These are phyloP conservation scores for Lampris incognitus DNA, from an alignment of 2,113 vertebrate genomes.

Conservation along the genomic window DNA sequence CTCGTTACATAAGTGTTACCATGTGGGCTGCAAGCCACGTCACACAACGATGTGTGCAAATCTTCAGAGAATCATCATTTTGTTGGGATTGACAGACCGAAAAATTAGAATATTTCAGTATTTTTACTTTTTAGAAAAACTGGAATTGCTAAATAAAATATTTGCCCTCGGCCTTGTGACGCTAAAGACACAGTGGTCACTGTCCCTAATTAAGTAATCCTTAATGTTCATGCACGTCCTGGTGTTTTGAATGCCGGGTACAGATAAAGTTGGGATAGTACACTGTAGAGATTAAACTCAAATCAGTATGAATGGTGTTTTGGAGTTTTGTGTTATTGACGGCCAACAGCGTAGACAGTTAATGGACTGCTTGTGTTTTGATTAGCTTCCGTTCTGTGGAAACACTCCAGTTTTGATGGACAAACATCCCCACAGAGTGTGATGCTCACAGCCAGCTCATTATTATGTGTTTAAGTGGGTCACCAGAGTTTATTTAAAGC, in stretches of 20 bases:
- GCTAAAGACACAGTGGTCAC: background rate
- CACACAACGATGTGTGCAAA: conserved; percentile 41
- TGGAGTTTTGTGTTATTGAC: no score
- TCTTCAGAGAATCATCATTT: background rate
- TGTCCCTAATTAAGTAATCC: background rate
- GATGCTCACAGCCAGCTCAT: background rate
- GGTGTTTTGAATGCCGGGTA: no score
- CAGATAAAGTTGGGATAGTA: no score
- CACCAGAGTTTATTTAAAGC: background rate
- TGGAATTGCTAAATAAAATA: background rate
- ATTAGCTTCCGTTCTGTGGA: background rate
- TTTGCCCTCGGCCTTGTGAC: background rate
- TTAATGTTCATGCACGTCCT: background rate
- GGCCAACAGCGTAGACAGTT: background rate
- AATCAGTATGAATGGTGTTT: no score
- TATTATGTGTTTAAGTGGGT: background rate
- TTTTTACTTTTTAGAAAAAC: no score
- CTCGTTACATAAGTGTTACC: conserved; percentile 57
- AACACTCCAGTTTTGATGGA: background rate
- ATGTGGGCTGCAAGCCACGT: conserved; percentile 4
- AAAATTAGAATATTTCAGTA: no score
- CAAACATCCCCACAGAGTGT: conserved; percentile 1
- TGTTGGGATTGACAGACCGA: no score
- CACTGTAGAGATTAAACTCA: no score
- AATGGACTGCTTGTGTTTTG: conserved; percentile 23